These are phyloP conservation scores for Neosalanx taihuensis DNA, from an alignment of 2,797 vertebrate genomes.

Conservation along the genomic window DNA sequence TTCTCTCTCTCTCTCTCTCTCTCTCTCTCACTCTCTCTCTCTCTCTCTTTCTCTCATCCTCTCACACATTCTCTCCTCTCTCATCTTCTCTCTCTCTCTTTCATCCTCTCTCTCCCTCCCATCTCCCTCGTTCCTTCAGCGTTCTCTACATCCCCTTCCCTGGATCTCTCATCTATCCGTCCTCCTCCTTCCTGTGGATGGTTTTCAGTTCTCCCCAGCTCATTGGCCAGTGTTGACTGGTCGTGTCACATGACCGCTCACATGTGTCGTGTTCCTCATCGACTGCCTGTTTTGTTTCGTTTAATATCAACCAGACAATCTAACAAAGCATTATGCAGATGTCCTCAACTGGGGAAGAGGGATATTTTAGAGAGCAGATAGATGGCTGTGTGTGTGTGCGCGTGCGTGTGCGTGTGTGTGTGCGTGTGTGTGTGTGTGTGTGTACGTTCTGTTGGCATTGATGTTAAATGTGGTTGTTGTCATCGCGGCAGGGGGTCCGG, in stretches of 20 bases:
- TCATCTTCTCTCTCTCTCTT: too few relatives aligned
- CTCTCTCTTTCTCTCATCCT: too few relatives aligned
- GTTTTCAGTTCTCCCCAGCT: too few relatives aligned
- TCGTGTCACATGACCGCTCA: too few relatives aligned
- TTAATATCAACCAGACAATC: neutral
- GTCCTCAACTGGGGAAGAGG: neutral
- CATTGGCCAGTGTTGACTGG: too few relatives aligned
- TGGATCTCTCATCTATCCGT: too few relatives aligned
- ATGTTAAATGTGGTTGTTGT: neutral
- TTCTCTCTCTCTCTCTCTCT: neutral
- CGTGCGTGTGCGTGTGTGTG: neutral
- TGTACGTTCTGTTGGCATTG: neutral
- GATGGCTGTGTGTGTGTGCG: neutral
- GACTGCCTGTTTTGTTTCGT: neutral
- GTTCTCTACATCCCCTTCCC: too few relatives aligned
- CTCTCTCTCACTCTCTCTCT: too few relatives aligned
- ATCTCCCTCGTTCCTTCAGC: too few relatives aligned
- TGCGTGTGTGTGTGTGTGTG: neutral
- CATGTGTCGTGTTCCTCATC: neutral
- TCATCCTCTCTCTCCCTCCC: neutral
- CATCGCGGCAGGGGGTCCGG: neutral
- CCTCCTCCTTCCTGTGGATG: too few relatives aligned
- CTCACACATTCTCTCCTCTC: too few relatives aligned
- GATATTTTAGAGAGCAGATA: conserved; percentile 1
- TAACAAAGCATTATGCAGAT: neutral